Evolutionary conservation across 1,140 invertebrate genomes (phyloP), one percentile per base, ranked within the genome.

Genomic region (Drusus annulatus): DNA sequence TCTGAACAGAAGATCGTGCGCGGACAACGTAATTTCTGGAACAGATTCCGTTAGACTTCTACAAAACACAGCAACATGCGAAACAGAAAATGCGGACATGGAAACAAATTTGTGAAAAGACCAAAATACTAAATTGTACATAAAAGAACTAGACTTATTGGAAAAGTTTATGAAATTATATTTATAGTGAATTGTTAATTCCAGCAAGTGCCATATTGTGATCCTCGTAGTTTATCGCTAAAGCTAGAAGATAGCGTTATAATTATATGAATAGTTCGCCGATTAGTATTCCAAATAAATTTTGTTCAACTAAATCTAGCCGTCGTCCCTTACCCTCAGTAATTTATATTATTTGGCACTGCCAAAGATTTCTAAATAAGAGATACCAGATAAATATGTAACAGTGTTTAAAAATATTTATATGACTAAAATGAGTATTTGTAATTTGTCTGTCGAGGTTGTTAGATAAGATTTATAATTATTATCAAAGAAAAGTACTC

Each of bases 1-100:
- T n/a, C 84, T 89, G 10, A 90, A 90, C 83, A 89, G 89, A 84
- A 86, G 89, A 68, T 90, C 89, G 6, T 90, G 88, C 82, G 84
- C 90, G 50, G 89, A 90, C 31, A 84, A 84, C 65, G 58, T 84
- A 36, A 78, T 84, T 19, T 82, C 80, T 1, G 80, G 80, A 17
- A 71, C 83, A 52, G 83, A 84, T 69, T 78, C 80, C 13, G 78
- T 84, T 16, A 16, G 83, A 50, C 58, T 84, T 45, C 31, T 84
- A 28, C 69, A 84, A 45, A 80, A 78, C 62, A 31, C 77, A 13
- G 58, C 82, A 2, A 28, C 58, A 7, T 63, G 76, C 31, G 76
- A 68, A 58, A 76, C 56, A 13, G 36, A 19, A 2, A 62, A 79
- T 69, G n/a, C 50, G 17, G 82, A 83, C 31, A 79, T 81, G 77